phyloP scores from a whole-genome alignment of 2,797 vertebrate species.

The Sebastes trivittatus region DNA sequence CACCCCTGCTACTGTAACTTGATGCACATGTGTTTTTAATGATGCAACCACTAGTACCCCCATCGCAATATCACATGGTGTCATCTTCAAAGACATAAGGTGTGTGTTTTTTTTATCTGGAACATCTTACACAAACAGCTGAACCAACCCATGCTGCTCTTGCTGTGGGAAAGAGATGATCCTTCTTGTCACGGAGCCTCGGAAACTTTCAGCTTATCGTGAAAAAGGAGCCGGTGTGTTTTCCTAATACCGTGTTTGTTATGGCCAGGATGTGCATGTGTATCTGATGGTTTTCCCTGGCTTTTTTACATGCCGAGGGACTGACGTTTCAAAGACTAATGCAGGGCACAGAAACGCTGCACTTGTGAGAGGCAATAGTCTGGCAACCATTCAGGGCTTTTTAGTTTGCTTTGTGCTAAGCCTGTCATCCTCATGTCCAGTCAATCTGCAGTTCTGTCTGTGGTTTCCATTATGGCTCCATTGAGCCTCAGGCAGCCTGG shows the following conservation, averaged over 20 bases:
- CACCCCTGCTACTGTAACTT: conserved; percentile 63
- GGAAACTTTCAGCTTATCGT: conserved; percentile 35
- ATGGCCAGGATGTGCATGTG: conserved; percentile 45
- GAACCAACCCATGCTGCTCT: conserved; percentile 69
- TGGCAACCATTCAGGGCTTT: conserved; percentile 67
- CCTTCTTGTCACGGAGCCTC: conserved; percentile 38
- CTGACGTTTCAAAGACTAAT: conserved; percentile 53
- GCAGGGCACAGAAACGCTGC: conserved; percentile 58
- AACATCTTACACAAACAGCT: conserved; percentile 77
- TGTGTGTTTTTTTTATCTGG: conserved; percentile 66
- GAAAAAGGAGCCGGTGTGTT: conserved; percentile 49
- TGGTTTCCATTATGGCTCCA: conserved; percentile 73
- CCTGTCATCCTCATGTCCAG: conserved; percentile 73
- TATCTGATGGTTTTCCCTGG: conserved; percentile 70
- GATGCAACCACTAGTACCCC: conserved; percentile 52
- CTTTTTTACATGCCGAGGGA: conserved; percentile 41
- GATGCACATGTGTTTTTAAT: conserved; percentile 78
- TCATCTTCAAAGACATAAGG: conserved; percentile 78
- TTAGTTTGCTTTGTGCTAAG: conserved; percentile 64
- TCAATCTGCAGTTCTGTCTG: conserved; percentile 71
- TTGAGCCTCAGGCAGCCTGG: conserved; percentile 61
- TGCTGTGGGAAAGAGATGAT: conserved; percentile 72
- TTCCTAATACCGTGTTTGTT: conserved; percentile 66
- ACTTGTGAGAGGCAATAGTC: conserved; percentile 40
- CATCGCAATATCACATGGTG: conserved; percentile 71